Conservation (phyloP, 35 echinoderm and acorn worm species). For the Heliocidaris erythrogramma region DNA sequence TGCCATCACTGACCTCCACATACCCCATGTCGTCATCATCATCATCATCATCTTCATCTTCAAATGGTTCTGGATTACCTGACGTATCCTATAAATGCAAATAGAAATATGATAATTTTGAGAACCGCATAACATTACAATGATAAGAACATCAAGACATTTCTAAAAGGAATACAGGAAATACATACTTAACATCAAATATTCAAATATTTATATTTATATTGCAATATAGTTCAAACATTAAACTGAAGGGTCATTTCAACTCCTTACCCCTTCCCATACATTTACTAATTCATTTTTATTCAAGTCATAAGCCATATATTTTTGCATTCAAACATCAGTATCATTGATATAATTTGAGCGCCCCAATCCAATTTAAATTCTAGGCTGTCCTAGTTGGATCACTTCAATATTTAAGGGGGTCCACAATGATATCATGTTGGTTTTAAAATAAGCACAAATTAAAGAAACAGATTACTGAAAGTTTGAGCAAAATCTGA, state of each 20-base stretch:
- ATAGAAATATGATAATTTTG: background rate
- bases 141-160: background rate
- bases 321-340: no score
- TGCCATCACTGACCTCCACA: background rate
- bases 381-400: no score
- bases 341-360: background rate
- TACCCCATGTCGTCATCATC: background rate
- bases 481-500: no score
- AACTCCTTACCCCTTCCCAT: background rate
- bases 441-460: no score
- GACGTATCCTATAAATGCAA: background rate
- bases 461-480: no score
- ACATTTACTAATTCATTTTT: background rate
- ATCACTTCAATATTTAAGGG: no score
- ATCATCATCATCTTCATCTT: background rate
- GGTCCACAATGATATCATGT: no score
- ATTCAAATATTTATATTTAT: no score
- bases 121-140: background rate
- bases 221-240: no score
- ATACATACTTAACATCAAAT: no score
- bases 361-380: background rate
- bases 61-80: background rate
- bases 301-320: background rate
- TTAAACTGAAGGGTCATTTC: no score
- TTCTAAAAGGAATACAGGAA: no score